Percentiles rank a stretch among this genome's conserved stretches.
Evolutionary conservation across 2,888 invertebrate species (phyloP).

Genomic region (Cosmia pyralina): DNA sequence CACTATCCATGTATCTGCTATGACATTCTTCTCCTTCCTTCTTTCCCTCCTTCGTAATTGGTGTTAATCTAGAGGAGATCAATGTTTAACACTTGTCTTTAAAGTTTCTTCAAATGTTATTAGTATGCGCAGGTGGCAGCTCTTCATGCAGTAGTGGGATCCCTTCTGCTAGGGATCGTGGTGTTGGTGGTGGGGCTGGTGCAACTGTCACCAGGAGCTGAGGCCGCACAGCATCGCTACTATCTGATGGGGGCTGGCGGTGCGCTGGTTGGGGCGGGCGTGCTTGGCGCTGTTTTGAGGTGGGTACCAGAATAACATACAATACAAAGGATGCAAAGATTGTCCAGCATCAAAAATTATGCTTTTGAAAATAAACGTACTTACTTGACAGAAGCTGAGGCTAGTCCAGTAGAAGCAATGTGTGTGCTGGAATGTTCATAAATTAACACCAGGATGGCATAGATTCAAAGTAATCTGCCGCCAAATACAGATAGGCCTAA

Average conservation of each 20-base stretch:
- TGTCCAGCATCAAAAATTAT: not conserved
- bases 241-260: conserved; percentile 92
- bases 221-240: conserved; percentile 93
- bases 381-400: not conserved
- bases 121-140: conserved; percentile 91
- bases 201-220: conserved; percentile 94
- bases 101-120: conserved; percentile 59
- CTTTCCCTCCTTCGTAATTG: conserved; percentile 47
- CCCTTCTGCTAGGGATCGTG: conserved; percentile 93
- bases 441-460: not conserved
- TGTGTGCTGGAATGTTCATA: not conserved
- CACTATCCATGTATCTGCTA: conserved; percentile 32
- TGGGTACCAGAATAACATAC: conserved; percentile 71
- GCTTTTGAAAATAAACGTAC: not conserved
- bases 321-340: not conserved
- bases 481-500: not conserved
- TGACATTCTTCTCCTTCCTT: conserved; percentile 54
- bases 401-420: not conserved
- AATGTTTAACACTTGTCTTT: conserved; percentile 56
- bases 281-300: conserved; percentile 92
- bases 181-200: conserved; percentile 94
- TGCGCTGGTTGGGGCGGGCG: conserved; percentile 91
- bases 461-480: not conserved
- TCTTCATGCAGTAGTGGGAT: conserved; percentile 93
- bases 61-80: conserved; percentile 59